Evolutionary conservation across 2,888 invertebrate genomes (phyloP).

Genomic region (Aphrophora alni): DNA sequence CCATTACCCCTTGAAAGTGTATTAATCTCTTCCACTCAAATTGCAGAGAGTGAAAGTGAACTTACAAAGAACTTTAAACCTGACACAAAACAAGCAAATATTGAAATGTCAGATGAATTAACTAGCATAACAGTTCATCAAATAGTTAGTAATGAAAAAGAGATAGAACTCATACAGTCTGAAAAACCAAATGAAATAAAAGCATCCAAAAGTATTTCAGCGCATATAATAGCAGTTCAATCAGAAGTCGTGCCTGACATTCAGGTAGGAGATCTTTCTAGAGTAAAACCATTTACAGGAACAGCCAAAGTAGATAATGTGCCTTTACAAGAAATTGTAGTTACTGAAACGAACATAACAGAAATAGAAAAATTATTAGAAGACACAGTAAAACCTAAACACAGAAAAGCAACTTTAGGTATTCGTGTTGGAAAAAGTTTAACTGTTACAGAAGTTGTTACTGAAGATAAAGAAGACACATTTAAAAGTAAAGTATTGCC

Average conservation of each 20-base stretch:
- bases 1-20: slow-evolving; percentile 52
- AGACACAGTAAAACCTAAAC: slow-evolving; percentile 42
- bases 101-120: slow-evolving; percentile 51
- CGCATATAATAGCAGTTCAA: slow-evolving; percentile 50
- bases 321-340: slow-evolving; percentile 48
- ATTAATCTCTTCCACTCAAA: slow-evolving; percentile 49
- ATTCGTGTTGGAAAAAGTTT: slow-evolving; percentile 56
- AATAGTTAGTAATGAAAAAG: slow-evolving; percentile 59
- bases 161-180: slow-evolving; percentile 56
- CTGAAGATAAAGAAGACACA: slow-evolving; percentile 52
- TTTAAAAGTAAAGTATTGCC: slow-evolving; percentile 48
- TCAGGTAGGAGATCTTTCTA: slow-evolving; percentile 50
- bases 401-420: slow-evolving; percentile 45
- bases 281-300: slow-evolving; percentile 45
- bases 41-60: slow-evolving; percentile 63
- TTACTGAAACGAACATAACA: slow-evolving; percentile 52
- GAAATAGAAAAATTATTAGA: slow-evolving; percentile 50
- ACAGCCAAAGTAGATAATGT: slow-evolving; percentile 51
- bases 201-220: slow-evolving; percentile 50
- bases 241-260: slow-evolving; percentile 53
- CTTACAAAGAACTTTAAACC: slow-evolving; percentile 59
- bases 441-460: slow-evolving; percentile 58
- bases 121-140: slow-evolving; percentile 57
- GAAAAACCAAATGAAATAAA: slow-evolving; percentile 53
- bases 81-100: slow-evolving; percentile 60